Evolutionary conservation across 1,140 invertebrate species (phyloP).

Genomic region (Drosophila rhopaloa): DNA sequence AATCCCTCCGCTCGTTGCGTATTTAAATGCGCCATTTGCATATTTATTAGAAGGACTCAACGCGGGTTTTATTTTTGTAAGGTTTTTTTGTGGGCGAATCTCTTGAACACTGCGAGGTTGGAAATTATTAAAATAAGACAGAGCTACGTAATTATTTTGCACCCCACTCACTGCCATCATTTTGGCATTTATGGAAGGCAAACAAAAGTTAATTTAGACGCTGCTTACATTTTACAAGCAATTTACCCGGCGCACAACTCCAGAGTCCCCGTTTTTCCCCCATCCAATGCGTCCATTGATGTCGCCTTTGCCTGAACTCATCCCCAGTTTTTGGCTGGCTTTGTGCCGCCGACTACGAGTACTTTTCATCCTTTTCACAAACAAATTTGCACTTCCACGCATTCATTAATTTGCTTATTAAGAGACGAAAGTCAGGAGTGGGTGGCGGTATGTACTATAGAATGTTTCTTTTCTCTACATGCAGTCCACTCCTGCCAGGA

Average conservation of each 20-base stretch:
- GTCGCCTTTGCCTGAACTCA: constrained; percentile 43
- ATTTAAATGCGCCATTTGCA: constrained; percentile 83
- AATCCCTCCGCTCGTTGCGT: constrained; percentile 31
- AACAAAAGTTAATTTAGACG: constrained; percentile 84
- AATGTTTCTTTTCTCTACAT: constrained; percentile 1
- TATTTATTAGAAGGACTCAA: constrained; percentile 76
- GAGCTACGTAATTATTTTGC: constrained; percentile 74
- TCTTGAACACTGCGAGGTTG: constrained; percentile 27
- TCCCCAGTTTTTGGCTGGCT: constrained; percentile 15
- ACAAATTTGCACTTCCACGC: constrained; percentile 77
- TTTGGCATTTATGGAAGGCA: constrained; percentile 71
- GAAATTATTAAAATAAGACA: constrained; percentile 79
- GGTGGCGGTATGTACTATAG: constrained; percentile 19
- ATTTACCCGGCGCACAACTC: constrained; percentile 57
- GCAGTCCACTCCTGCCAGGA: background rate
- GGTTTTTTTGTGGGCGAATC: constrained; percentile 15
- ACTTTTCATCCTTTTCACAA: constrained; percentile 69
- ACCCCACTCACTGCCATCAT: background rate
- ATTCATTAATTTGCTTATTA: constrained; percentile 78
- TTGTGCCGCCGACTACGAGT: constrained; percentile 29
- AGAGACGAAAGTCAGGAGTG: constrained; percentile 7
- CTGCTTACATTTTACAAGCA: constrained; percentile 83
- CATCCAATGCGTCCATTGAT: constrained; percentile 38
- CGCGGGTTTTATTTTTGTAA: constrained; percentile 9
- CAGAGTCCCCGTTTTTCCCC: background rate